These are phyloP conservation scores for Melospiza georgiana DNA, from an alignment of 2,113 vertebrate species.

Conservation along the genomic window DNA sequence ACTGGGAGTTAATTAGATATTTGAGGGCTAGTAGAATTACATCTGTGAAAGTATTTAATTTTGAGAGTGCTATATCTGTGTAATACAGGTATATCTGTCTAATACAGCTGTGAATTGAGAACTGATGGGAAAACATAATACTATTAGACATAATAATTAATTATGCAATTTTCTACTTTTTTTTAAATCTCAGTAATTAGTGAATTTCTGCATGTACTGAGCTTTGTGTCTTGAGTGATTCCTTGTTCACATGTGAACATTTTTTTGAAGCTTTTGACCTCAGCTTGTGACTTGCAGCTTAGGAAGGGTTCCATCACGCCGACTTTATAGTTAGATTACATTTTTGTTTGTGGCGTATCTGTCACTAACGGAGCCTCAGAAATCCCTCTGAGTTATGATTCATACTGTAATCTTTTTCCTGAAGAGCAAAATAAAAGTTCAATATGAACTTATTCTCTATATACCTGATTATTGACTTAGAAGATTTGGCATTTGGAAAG, in stretches of 20 bases:
- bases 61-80: not conserved
- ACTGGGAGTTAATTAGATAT: not conserved
- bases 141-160: not conserved
- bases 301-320: not conserved
- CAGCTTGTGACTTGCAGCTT: not conserved
- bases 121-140: not conserved
- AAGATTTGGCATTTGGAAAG: not conserved
- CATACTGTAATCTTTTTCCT: not conserved
- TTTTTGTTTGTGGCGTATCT: not conserved
- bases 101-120: not conserved
- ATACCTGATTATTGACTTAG: not conserved
- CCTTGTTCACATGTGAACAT: rapidly evolving
- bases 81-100: not conserved
- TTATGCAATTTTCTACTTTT: not conserved
- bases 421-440: not conserved
- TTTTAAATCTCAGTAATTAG: not conserved
- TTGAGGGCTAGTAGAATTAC: not conserved
- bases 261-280: not conserved
- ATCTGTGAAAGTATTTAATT: not conserved
- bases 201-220: not conserved
- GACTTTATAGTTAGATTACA: not conserved
- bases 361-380: not conserved
- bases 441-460: not conserved
- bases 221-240: not conserved
- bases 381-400: not conserved